Evolutionary conservation across 2,888 invertebrate species (phyloP).

Genomic region (Corbicula japonica): DNA sequence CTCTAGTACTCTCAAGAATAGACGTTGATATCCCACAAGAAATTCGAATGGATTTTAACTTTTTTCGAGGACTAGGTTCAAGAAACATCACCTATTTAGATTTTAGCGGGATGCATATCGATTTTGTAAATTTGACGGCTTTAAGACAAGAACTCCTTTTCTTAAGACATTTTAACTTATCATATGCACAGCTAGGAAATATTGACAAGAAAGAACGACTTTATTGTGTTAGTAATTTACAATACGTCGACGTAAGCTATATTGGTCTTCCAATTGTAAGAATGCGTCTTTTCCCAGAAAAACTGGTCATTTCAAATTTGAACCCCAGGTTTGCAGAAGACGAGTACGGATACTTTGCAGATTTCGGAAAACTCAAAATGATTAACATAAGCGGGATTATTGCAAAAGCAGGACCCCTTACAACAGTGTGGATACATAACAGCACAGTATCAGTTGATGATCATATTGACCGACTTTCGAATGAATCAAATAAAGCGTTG

Average conservation of each 20-base stretch:
- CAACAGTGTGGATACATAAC: not conserved
- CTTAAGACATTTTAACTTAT: not conserved
- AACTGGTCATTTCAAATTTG: not conserved
- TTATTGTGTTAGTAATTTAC: not conserved
- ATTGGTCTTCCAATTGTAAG: not conserved
- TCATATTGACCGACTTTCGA: not conserved
- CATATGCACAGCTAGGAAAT: not conserved
- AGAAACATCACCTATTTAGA: conserved; percentile 5
- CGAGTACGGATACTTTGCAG: not conserved
- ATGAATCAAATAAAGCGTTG: not conserved
- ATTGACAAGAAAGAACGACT: not conserved
- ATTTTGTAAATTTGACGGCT: not conserved
- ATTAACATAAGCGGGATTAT: not conserved
- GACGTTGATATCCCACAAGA: no score
- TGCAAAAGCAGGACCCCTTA: not conserved
- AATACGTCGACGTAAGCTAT: conserved; percentile 1
- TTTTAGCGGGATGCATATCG: conserved; percentile 8
- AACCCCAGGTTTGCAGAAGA: not conserved
- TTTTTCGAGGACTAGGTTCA: not conserved
- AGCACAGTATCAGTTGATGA: not conserved
- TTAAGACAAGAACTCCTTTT: not conserved
- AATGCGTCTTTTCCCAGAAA: not conserved
- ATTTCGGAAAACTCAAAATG: not conserved
- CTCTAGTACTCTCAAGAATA: no score
- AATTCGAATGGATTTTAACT: no score